Conservation (phyloP, 2,797 vertebrate species). For the Myripristis jacobus region DNA sequence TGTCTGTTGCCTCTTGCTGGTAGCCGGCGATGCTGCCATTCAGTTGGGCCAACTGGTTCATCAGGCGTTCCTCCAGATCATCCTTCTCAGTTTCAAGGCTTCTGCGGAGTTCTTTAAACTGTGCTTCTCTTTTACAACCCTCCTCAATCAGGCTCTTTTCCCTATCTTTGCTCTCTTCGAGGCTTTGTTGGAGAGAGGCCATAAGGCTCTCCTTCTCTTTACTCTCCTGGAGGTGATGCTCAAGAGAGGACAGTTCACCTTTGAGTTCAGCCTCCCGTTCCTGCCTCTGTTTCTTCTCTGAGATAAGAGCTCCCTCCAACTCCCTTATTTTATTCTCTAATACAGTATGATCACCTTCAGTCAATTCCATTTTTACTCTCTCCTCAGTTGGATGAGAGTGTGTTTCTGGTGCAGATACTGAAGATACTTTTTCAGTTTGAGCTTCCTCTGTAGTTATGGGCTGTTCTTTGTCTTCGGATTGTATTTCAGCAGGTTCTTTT, state of each 20-base stretch:
- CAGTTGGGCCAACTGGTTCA: slow-evolving; percentile 98
- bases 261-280: slow-evolving; percentile 52
- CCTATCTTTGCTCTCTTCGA: slow-evolving; percentile 78
- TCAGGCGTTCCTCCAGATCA: slow-evolving; percentile 95
- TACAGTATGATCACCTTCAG: slow-evolving; percentile 29
- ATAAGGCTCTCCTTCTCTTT: slow-evolving; percentile 76
- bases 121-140: slow-evolving; percentile 74
- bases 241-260: slow-evolving; percentile 78
- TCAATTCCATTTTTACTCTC: slow-evolving; percentile 35
- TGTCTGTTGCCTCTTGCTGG: slow-evolving; percentile 91
- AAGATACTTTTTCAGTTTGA: slow-evolving; percentile 21
- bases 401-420: slow-evolving; percentile 37
- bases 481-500: slow-evolving; percentile 41
- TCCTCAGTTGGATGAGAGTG: slow-evolving; percentile 34
- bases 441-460: slow-evolving; percentile 9
- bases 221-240: slow-evolving; percentile 78
- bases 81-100: slow-evolving; percentile 92
- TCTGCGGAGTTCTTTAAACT: slow-evolving; percentile 82
- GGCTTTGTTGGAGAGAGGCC: slow-evolving; percentile 69
- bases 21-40: slow-evolving; percentile 98
- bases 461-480: slow-evolving; percentile 40
- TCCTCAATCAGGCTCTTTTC: slow-evolving; percentile 79
- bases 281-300: slow-evolving; percentile 58
- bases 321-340: slow-evolving; percentile 68
- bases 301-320: slow-evolving; percentile 60